Evolutionary conservation across 2,113 vertebrate species (phyloP).

Genomic region (Synodontis membranacea): DNA sequence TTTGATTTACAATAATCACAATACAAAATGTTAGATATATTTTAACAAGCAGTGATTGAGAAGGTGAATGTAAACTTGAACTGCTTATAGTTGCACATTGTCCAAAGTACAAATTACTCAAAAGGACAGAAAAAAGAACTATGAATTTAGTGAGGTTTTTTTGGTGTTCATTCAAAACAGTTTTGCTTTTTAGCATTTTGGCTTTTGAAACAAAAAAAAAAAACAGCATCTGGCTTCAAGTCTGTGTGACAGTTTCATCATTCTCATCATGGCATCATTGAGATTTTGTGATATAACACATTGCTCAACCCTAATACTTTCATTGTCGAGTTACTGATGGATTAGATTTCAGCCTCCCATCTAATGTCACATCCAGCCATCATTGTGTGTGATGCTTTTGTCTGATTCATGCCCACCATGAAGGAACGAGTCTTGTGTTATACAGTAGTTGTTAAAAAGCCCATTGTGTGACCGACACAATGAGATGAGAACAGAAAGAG

Average conservation of each 20-base stretch:
- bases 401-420: neutral
- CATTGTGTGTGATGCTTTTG: neutral
- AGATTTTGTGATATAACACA: neutral
- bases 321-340: neutral
- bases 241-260: neutral
- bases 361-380: neutral
- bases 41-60: too few species aligned
- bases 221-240: too few species aligned
- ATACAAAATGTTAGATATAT: neutral
- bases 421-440: neutral
- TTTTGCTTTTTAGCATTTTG: neutral
- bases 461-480: conserved; percentile 4
- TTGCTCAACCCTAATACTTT: neutral
- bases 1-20: neutral
- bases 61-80: too few species aligned
- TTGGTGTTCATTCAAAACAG: neutral
- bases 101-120: neutral
- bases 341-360: neutral
- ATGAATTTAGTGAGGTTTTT: neutral
- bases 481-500: conserved; percentile 6
- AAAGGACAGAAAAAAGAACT: neutral
- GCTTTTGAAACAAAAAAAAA: too few species aligned
- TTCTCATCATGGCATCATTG: neutral
- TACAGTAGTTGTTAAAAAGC: conserved; percentile 6
- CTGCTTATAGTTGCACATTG: neutral